Conservation (phyloP, 1,140 invertebrate genomes). For the Araneus ventricosus region DNA sequence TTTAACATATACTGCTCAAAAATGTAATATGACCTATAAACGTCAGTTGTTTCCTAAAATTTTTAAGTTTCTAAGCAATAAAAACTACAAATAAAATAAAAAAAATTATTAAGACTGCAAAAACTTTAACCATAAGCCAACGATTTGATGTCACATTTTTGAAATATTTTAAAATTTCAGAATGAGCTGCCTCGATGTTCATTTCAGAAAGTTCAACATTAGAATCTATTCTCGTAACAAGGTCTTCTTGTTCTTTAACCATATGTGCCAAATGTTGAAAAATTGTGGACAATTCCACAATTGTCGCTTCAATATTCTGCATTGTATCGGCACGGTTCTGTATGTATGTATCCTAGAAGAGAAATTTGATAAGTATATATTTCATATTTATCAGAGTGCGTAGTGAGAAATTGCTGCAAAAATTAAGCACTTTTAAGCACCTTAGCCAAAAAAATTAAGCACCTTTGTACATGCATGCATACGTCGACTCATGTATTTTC, state of each 20-base stretch:
- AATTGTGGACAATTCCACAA: conserved; percentile 99
- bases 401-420: too few species aligned
- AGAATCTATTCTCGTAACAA: conserved; percentile 97
- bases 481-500: too few species aligned
- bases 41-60: background rate
- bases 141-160: conserved; percentile 97
- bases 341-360: conserved; percentile 89
- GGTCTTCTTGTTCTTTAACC: conserved; percentile 99
- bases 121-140: conserved; percentile 99
- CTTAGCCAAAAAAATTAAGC: too few species aligned
- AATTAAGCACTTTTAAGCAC: too few species aligned
- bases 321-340: conserved; percentile 97
- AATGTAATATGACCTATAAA: conserved; percentile 28
- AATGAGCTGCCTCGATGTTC: conserved; percentile 98
- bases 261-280: conserved; percentile 98
- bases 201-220: conserved; percentile 97
- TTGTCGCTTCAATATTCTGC: conserved; percentile 99
- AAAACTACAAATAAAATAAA: conserved; percentile 99
- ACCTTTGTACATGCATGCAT: too few species aligned
- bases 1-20: background rate
- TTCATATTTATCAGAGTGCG: too few species aligned
- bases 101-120: conserved; percentile 98
- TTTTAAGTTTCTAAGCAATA: conserved; percentile 80
- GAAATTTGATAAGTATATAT: background rate
- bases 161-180: conserved; percentile 98